Percentiles rank a stretch among this genome's conserved stretches.
Evolutionary conservation across 2,113 vertebrate species (phyloP).

Genomic region (Melospiza melodia): DNA sequence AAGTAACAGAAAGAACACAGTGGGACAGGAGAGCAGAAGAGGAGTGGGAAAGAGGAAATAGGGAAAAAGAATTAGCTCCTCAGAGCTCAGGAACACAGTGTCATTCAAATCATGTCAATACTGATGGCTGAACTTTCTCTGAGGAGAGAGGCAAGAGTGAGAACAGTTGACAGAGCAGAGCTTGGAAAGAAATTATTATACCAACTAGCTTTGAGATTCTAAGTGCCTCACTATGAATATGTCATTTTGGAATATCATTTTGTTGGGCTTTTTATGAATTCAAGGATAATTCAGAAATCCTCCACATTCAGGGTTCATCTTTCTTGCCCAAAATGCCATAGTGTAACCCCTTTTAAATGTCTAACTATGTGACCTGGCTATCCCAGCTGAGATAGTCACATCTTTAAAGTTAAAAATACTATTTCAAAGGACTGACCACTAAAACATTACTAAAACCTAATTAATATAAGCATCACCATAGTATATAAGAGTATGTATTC

Average conservation of each 20-base stretch:
- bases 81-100: neutral
- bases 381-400: neutral
- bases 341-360: neutral
- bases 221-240: neutral
- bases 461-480: neutral
- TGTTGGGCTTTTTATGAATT: neutral
- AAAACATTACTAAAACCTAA: neutral
- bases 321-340: neutral
- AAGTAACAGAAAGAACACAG: neutral
- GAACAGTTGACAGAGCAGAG: neutral
- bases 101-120: neutral
- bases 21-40: neutral
- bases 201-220: neutral
- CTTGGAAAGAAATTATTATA: neutral
- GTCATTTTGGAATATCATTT: neutral
- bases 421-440: neutral
- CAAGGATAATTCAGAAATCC: neutral
- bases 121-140: neutral
- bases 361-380: neutral
- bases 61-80: neutral
- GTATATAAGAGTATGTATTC: neutral
- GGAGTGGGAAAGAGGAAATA: neutral
- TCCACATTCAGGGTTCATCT: neutral
- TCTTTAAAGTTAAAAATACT: neutral
- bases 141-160: neutral